These are phyloP conservation scores for Dexiosoma caninum DNA, from an alignment of 2,888 invertebrate genomes.

Conservation along the genomic window DNA sequence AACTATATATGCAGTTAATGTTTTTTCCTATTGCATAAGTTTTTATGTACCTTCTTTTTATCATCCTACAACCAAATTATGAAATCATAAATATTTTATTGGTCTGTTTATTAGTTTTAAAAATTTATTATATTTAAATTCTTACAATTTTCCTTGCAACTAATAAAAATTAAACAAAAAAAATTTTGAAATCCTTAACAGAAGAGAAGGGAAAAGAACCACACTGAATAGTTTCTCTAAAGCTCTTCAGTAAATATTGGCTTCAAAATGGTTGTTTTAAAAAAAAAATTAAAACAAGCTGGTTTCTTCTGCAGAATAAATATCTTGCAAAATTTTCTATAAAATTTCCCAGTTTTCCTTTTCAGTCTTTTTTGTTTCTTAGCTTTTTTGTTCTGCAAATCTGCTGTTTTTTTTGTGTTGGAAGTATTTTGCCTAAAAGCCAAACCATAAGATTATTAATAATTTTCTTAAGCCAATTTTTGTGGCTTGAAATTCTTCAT, in stretches of 20 bases:
- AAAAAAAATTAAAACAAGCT: not conserved
- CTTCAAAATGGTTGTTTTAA: not conserved
- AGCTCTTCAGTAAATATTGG: conserved; percentile 48
- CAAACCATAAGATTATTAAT: conserved; percentile 53
- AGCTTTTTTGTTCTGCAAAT: not conserved
- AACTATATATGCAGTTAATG: too few relatives aligned
- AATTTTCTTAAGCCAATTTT: conserved; percentile 48
- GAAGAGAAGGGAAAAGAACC: conserved; percentile 2
- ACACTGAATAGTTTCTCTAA: conserved; percentile 40
- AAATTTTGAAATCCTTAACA: not conserved
- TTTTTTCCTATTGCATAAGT: too few relatives aligned
- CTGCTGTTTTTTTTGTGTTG: not conserved
- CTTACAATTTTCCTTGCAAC: not conserved
- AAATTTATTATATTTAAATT: conserved; percentile 1
- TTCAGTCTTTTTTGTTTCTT: not conserved
- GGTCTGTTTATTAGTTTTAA: not conserved
- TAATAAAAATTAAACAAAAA: not conserved
- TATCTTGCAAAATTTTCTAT: conserved; percentile 16
- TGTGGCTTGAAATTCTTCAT: conserved; percentile 10
- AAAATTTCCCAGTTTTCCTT: not conserved
- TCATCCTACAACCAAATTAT: not conserved
- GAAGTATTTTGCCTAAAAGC: conserved; percentile 41
- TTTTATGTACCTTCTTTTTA: too few relatives aligned
- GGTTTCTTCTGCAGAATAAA: not conserved
- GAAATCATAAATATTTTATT: conserved; percentile 2